Evolutionary conservation across 2,888 invertebrate species (phyloP).

Genomic region (Cepaea hortensis): DNA sequence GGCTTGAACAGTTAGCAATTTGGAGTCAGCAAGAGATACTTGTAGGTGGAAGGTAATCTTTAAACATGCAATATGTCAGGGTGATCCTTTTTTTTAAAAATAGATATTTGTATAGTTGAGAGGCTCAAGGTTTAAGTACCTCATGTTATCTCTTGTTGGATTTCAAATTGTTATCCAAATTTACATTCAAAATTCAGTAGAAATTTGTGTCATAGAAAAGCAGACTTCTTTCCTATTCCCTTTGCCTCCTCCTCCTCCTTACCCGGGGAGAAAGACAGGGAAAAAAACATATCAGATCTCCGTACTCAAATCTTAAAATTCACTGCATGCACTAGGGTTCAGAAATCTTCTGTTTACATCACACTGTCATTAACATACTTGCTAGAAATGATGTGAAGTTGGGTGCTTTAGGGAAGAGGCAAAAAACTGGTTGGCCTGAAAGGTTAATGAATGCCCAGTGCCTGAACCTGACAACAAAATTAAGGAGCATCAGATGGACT

Average conservation of each 20-base stretch:
- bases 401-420: background rate
- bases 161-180: conserved; percentile 47
- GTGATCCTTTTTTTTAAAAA: conserved; percentile 22
- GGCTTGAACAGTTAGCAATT: conserved; percentile 42
- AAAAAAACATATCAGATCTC: background rate
- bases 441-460: conserved; percentile 30
- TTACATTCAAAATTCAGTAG: conserved; percentile 17
- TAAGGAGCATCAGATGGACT: conserved; percentile 4
- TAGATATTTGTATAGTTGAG: background rate
- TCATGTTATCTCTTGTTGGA: conserved; percentile 39
- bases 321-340: background rate
- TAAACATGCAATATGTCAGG: conserved; percentile 44
- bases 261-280: background rate
- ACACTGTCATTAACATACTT: too few species aligned
- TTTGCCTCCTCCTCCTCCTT: background rate
- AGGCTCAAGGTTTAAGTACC: conserved; percentile 20
- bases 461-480: conserved; percentile 42
- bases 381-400: background rate
- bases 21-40: conserved; percentile 45
- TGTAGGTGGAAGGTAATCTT: background rate
- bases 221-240: conserved; percentile 19
- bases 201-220: conserved; percentile 23
- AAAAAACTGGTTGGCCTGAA: conserved; percentile 1
- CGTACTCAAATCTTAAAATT: background rate
- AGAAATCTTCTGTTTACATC: background rate